These are phyloP conservation scores for Agrypnia vestita DNA, from an alignment of 1,140 invertebrate species.

Conservation along the genomic window DNA sequence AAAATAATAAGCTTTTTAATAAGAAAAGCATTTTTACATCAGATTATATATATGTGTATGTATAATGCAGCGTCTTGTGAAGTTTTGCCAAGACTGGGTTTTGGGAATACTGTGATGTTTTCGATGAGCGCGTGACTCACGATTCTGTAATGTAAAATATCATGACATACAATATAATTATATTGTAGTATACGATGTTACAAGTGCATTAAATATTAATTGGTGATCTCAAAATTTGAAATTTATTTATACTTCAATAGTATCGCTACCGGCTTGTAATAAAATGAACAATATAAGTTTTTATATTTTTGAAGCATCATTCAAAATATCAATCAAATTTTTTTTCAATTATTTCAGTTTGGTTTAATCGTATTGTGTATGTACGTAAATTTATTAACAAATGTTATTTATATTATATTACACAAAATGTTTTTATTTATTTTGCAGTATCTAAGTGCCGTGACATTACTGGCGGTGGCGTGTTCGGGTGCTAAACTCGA, in stretches of 20 bases:
- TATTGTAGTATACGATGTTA: background rate
- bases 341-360: no score
- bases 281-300: background rate
- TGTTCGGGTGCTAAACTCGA: conserved; percentile 69
- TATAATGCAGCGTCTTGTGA: no score
- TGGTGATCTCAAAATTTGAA: no score
- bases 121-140: no score
- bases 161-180: background rate
- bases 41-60: no score
- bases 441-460: conserved; percentile 34
- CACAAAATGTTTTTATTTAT: conserved; percentile 1
- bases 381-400: background rate
- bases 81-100: no score
- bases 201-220: background rate
- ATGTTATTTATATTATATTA: background rate
- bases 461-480: conserved; percentile 60
- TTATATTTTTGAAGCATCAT: background rate
- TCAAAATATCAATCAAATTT: no score
- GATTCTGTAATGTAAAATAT: no score
- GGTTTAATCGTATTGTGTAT: no score
- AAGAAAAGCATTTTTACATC: no score
- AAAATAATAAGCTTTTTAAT: no score
- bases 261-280: background rate
- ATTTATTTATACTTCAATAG: background rate
- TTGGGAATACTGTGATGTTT: no score